These are phyloP conservation scores for Cybosia mesomella DNA, from an alignment of 2,888 invertebrate genomes.

Conservation along the genomic window DNA sequence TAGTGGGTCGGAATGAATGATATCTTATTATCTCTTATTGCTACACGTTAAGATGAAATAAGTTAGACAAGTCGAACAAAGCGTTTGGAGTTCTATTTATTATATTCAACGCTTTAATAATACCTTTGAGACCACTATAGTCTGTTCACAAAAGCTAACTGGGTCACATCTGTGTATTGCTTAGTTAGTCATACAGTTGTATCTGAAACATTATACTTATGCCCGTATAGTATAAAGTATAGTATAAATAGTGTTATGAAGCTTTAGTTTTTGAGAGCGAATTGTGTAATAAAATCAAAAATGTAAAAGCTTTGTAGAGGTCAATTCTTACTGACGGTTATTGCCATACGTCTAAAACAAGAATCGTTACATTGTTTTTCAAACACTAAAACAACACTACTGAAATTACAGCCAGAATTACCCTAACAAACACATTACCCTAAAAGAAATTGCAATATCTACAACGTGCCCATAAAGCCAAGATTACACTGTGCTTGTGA, in stretches of 20 bases:
- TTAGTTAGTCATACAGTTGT: background rate
- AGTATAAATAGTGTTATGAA: background rate
- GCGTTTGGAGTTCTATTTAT: background rate
- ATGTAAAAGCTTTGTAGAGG: no score
- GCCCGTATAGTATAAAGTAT: no score
- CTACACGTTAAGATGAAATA: background rate
- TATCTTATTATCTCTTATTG: background rate
- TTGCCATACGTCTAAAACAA: background rate
- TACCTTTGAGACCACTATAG: background rate
- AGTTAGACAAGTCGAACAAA: background rate
- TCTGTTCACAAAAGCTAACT: constrained; percentile 1
- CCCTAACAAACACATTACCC: background rate
- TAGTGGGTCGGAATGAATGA: background rate
- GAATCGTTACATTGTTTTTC: background rate
- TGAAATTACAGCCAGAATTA: background rate
- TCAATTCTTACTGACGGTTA: background rate
- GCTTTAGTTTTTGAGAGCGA: background rate
- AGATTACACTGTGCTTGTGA: background rate
- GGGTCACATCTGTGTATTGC: background rate
- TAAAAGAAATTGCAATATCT: background rate
- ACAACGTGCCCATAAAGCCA: background rate
- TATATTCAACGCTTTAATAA: background rate
- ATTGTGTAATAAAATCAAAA: background rate
- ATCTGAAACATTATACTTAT: background rate
- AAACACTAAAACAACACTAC: background rate